Evolutionary conservation across 1,140 invertebrate genomes (phyloP).

Genomic region (Drosophila ficusphila): DNA sequence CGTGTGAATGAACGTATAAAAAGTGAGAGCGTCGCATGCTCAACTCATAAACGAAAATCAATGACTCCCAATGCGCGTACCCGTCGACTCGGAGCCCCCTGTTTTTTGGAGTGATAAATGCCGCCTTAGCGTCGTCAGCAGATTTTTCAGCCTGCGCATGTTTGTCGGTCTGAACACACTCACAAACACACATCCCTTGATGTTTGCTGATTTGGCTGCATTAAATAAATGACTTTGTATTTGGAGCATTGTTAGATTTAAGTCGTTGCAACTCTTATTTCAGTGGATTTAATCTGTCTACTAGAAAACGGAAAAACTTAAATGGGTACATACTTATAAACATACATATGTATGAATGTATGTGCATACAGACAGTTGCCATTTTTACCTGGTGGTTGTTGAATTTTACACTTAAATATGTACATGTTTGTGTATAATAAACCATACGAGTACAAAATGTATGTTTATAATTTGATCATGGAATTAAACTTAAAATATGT

Average conservation of each 20-base stretch:
- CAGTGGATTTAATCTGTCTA: conserved; percentile 10
- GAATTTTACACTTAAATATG: neutral
- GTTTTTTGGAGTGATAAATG: conserved; percentile 45
- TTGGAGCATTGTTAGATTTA: conserved; percentile 27
- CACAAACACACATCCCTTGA: neutral
- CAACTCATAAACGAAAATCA: conserved; percentile 80
- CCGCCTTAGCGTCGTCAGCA: conserved; percentile 47
- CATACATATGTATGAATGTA: no score
- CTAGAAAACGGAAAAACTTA: neutral
- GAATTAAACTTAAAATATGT: no score
- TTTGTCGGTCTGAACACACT: conserved; percentile 14
- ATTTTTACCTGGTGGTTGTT: conserved; percentile 2
- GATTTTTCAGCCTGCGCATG: conserved; percentile 38
- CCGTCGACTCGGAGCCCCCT: neutral
- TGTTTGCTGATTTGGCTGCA: conserved; percentile 48
- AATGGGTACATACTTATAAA: conserved; percentile 4
- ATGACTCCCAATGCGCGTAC: conserved; percentile 71
- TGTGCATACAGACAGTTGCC: neutral
- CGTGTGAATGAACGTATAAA: conserved; percentile 82
- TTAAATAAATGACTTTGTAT: conserved; percentile 26
- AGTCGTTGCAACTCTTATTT: conserved; percentile 22
- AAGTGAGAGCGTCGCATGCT: conserved; percentile 67
- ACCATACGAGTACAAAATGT: no score
- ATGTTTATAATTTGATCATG: conserved; percentile 4
- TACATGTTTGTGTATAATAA: conserved; percentile 4